Evolutionary conservation across 2,888 invertebrate species (phyloP).

Genomic region (Brachypterus glaber): DNA sequence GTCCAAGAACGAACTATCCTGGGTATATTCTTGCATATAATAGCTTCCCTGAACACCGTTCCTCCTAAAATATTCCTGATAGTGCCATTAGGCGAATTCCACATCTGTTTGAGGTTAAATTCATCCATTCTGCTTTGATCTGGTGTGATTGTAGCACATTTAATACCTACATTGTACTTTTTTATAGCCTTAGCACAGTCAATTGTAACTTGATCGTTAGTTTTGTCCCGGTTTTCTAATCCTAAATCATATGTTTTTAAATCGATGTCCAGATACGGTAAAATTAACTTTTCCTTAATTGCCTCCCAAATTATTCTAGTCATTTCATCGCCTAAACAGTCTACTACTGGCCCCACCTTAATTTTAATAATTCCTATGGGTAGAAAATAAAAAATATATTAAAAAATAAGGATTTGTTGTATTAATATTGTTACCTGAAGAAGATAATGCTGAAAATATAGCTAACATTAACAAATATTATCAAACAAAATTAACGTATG

Average conservation of each 20-base stretch:
- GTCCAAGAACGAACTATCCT: constrained; percentile 91
- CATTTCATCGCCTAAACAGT: constrained; percentile 93
- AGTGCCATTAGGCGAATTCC: constrained; percentile 85
- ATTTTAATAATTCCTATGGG: too few species aligned
- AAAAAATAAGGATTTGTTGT: too few species aligned
- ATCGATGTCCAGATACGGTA: constrained; percentile 93
- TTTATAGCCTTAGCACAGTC: constrained; percentile 95
- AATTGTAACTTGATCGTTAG: constrained; percentile 89
- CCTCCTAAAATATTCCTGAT: constrained; percentile 81
- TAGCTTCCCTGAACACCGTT: constrained; percentile 73
- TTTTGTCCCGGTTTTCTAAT: constrained; percentile 88
- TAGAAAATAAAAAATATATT: too few species aligned
- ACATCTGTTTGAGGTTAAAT: constrained; percentile 80
- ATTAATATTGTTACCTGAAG: too few species aligned
- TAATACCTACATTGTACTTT: constrained; percentile 96
- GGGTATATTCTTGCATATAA: constrained; percentile 89
- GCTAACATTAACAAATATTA: too few species aligned
- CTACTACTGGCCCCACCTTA: constrained; percentile 80
- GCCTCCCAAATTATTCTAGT: constrained; percentile 97
- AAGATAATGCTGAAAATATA: too few species aligned
- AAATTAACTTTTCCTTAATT: constrained; percentile 92
- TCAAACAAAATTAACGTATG: too few species aligned
- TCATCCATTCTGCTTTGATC: constrained; percentile 93
- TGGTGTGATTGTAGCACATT: constrained; percentile 97
- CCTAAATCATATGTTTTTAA: constrained; percentile 90